Percentiles rank a stretch among this genome's conserved stretches.
Evolutionary conservation across 2,113 vertebrate species (phyloP).

Genomic region (Fulmarus glacialis): DNA sequence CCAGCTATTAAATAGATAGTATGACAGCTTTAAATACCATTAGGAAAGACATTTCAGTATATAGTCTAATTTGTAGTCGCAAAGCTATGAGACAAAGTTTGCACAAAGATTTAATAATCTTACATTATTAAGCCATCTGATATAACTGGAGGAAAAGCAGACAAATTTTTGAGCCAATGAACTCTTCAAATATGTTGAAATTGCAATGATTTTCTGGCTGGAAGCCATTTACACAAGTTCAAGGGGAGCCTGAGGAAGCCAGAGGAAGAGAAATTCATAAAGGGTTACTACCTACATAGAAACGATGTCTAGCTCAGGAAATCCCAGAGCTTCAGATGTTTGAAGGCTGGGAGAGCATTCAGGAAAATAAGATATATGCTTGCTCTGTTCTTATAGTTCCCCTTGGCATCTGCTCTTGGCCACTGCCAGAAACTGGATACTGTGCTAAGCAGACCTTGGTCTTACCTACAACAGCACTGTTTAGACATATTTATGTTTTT

Average conservation of each 20-base stretch:
- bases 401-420: background rate
- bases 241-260: background rate
- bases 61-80: background rate
- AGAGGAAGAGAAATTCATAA: background rate
- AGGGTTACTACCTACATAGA: background rate
- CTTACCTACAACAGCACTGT: background rate
- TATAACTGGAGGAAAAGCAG: background rate
- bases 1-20: background rate
- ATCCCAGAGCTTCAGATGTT: constrained; percentile 6
- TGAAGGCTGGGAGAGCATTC: background rate
- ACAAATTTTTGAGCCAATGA: background rate
- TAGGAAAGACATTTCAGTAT: background rate
- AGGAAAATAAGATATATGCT: background rate
- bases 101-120: background rate
- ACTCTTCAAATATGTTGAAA: background rate
- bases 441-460: background rate
- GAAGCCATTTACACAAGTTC: background rate
- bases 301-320: constrained; percentile 26
- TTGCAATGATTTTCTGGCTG: background rate
- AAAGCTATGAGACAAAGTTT: background rate
- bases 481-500: background rate
- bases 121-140: background rate
- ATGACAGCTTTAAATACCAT: background rate
- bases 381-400: constrained; percentile 1
- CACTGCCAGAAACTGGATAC: background rate